Percentiles rank a stretch among this genome's conserved stretches.
Evolutionary conservation across 2,888 invertebrate genomes (phyloP).

Genomic region (Tiliacea citrago): DNA sequence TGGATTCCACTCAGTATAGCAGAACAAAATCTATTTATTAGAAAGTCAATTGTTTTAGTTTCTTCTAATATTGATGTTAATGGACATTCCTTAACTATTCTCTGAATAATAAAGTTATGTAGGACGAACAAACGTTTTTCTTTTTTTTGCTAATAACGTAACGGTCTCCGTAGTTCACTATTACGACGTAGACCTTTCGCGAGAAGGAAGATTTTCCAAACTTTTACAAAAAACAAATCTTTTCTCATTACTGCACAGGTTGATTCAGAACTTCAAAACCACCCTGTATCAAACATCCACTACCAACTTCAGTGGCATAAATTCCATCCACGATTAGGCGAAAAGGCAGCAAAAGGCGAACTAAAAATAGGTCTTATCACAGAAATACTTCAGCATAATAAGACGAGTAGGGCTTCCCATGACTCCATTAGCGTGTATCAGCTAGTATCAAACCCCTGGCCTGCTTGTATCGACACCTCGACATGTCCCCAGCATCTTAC

Average conservation of each 20-base stretch:
- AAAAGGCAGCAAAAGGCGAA: slow-evolving; percentile 19
- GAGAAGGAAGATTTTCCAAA: background rate
- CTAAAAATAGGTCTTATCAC: slow-evolving; percentile 54
- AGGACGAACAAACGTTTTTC: background rate
- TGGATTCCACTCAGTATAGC: background rate
- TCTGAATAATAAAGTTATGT: background rate
- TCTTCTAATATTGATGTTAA: background rate
- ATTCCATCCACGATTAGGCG: slow-evolving; percentile 46
- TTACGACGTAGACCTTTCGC: background rate
- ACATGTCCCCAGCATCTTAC: slow-evolving; percentile 79
- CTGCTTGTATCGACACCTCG: slow-evolving; percentile 76
- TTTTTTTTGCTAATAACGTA: background rate
- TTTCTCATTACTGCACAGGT: background rate
- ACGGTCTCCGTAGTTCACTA: too few species aligned
- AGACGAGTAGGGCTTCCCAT: slow-evolving; percentile 72
- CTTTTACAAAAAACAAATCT: background rate
- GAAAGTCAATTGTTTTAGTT: background rate
- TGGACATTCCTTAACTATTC: background rate
- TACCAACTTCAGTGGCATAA: slow-evolving; percentile 47
- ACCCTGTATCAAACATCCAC: slow-evolving; percentile 17
- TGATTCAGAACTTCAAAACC: slow-evolving; percentile 4
- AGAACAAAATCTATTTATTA: background rate
- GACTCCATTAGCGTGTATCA: slow-evolving; percentile 87
- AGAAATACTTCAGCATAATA: slow-evolving; percentile 58
- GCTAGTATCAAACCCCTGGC: slow-evolving; percentile 74